These are phyloP conservation scores for Nipponacmea schrenckii DNA, from an alignment of 2,888 invertebrate species.

Conservation along the genomic window DNA sequence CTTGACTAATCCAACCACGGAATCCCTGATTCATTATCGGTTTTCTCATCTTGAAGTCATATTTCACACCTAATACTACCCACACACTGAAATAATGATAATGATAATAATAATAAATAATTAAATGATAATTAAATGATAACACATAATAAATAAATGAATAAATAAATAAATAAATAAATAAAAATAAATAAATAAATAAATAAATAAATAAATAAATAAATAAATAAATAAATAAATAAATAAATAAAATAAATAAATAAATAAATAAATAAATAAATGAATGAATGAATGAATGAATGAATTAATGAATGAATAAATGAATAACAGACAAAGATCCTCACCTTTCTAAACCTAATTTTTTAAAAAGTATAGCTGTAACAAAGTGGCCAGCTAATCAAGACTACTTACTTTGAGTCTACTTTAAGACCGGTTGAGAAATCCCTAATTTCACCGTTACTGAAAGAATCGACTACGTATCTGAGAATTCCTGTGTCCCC, in stretches of 20 bases:
- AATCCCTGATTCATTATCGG: conserved; percentile 39
- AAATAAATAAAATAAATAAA: not conserved
- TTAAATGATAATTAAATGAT: not conserved
- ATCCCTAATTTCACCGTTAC: conserved; percentile 12
- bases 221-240: not conserved
- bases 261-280: not conserved
- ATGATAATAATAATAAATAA: too few relatives aligned
- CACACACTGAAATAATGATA: conserved; percentile 38
- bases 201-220: too few relatives aligned
- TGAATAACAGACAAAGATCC: not conserved
- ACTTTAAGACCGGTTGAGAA: conserved; percentile 15
- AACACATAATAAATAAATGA: too few relatives aligned
- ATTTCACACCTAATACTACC: conserved; percentile 49
- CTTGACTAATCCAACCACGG: conserved; percentile 51
- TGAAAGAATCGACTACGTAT: conserved; percentile 42
- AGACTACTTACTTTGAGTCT: not conserved
- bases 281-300: too few relatives aligned
- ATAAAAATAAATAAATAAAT: not conserved
- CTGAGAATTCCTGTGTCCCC: conserved; percentile 29
- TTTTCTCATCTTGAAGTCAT: conserved; percentile 31
- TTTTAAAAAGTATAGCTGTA: not conserved
- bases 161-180: too few relatives aligned
- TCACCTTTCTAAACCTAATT: not conserved
- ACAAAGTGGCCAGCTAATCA: too few relatives aligned
- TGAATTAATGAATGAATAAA: too few relatives aligned